Percentiles rank a stretch among this genome's conserved stretches.
Conservation (phyloP, 1,140 invertebrate genomes). For the Dreissena polymorpha region DNA sequence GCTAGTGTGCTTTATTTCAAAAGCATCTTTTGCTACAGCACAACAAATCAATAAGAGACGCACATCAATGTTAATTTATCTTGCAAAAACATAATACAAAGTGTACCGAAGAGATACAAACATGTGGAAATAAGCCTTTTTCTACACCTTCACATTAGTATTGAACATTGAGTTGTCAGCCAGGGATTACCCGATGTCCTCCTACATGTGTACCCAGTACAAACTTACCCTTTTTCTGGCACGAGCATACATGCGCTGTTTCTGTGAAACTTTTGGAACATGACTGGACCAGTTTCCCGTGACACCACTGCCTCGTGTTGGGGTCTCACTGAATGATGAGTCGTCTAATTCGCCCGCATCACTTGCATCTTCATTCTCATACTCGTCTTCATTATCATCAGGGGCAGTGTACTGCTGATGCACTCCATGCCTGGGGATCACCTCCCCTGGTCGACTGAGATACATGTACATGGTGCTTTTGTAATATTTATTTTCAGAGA, state of each 20-base stretch:
- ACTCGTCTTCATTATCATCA: slow-evolving; percentile 37
- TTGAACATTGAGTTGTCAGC: too few species aligned
- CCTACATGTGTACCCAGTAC: background rate
- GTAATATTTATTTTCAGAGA: too few species aligned
- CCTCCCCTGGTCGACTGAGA: slow-evolving; percentile 23
- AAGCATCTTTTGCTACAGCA: too few species aligned
- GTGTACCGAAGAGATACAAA: too few species aligned
- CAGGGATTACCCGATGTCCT: too few species aligned
- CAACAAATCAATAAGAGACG: too few species aligned
- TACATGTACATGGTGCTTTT: background rate
- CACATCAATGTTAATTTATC: too few species aligned
- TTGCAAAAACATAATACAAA: too few species aligned
- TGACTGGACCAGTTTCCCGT: background rate
- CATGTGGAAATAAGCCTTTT: too few species aligned
- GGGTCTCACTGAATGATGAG: background rate
- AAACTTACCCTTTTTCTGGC: slow-evolving; percentile 36
- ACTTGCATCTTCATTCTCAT: slow-evolving; percentile 5
- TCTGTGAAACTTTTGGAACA: slow-evolving; percentile 19
- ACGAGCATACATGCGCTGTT: slow-evolving; percentile 18
- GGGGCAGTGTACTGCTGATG: background rate
- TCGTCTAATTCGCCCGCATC: background rate
- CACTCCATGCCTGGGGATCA: slow-evolving; percentile 16
- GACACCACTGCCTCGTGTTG: background rate
- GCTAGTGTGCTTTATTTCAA: too few species aligned
- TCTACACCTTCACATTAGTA: too few species aligned